Evolutionary conservation across 2,113 vertebrate species (phyloP), one percentile per base, ranked within the genome.

Genomic region (Thinocorus orbignyianus): DNA sequence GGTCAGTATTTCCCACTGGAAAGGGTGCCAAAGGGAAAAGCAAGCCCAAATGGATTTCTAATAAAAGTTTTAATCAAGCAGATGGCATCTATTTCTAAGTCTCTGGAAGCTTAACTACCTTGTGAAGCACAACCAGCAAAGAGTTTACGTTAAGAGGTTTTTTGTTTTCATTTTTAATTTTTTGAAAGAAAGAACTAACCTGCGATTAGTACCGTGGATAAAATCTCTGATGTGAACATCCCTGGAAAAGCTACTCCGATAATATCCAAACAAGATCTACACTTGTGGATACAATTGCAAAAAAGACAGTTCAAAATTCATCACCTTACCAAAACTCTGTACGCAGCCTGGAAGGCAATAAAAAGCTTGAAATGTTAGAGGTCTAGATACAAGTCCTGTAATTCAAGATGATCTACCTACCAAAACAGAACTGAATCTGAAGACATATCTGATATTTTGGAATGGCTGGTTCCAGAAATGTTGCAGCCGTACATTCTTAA

Each of bases 31-130:
- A 92, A 90, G 92, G 64, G 91, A 82, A 95, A 93, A 93, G 65
- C 92, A 85, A 97, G 84, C 93, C 70, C 46, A 91, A 95, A 96
- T 89, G 86, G 84, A 95, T 94, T 93, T 95, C 80, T 96, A 93
- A 83, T 92, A 94, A 85, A 87, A 91, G 80, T 81, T 87, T 70
- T 93, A 95, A 68, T 78, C 92, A 73, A 91, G 70, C 78, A 90
- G 83, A 92, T 96, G 83, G 83, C 83, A 81, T 90, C 57, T 82
- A 2, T 86, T 96, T 95, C 55, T 86, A 70, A 70, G 41, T 84
- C 57, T 93, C 72, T 93, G 93, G 93, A 95, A 88, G n/a, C 58
- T 85, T 96, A 91, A 94, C 80, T 96, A 77, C 88, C 66, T 94
- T 94, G 80, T 92, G 88, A 94, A 89, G 82, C 76, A 79, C 57